phyloP scores from a whole-genome alignment of 1,140 invertebrate genomes.

The Liolophura sinensis region DNA sequence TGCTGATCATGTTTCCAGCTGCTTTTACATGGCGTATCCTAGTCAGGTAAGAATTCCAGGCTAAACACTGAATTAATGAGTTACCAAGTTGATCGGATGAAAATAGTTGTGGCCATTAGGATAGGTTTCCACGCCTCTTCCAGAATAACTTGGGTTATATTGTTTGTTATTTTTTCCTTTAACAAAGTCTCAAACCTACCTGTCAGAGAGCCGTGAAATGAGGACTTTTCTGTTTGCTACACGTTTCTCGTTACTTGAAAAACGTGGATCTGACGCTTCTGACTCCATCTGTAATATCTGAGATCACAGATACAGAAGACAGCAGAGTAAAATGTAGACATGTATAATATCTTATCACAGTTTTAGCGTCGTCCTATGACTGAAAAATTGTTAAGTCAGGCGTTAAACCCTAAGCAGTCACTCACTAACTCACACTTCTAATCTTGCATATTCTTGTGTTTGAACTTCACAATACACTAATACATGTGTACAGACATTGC shows the following conservation, averaged over 20 bases:
- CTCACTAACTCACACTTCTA: no score
- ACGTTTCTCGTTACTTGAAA: slow-evolving; percentile 72
- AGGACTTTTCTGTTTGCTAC: slow-evolving; percentile 78
- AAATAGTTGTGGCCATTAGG: not conserved
- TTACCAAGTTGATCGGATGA: not conserved
- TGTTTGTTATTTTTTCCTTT: no score
- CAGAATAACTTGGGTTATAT: no score
- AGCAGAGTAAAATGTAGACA: no score
- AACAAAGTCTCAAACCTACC: slow-evolving; percentile 25
- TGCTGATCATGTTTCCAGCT: not conserved
- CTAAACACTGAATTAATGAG: not conserved
- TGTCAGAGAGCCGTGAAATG: slow-evolving; percentile 63
- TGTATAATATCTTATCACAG: no score
- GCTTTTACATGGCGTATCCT: not conserved
- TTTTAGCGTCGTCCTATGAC: no score
- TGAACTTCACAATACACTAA: no score
- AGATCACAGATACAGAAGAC: slow-evolving; percentile 4
- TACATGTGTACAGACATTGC: no score
- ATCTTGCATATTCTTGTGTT: no score
- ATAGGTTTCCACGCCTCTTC: not conserved
- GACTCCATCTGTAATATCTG: slow-evolving; percentile 67
- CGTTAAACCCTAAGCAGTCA: no score
- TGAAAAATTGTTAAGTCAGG: no score
- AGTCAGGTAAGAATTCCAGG: not conserved
- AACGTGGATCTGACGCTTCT: slow-evolving; percentile 69